Evolutionary conservation across 2,113 vertebrate species (phyloP).

Genomic region (Shinisaurus crocodilurus): DNA sequence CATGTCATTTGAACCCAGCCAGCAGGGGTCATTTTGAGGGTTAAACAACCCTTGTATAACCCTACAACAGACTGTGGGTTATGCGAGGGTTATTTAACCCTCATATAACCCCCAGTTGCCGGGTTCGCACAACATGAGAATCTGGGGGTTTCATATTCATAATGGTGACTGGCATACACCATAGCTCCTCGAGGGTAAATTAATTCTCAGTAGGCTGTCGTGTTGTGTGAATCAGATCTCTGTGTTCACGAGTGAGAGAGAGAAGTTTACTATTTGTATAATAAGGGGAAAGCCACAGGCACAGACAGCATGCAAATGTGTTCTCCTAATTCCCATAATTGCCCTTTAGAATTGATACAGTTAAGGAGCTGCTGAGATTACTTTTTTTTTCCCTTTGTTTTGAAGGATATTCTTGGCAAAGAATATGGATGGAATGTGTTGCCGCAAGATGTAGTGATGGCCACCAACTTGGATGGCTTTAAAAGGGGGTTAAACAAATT

Average conservation of each 20-base stretch:
- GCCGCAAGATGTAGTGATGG: not conserved
- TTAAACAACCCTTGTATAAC: too few species aligned
- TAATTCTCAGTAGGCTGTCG: too few species aligned
- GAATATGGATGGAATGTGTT: not conserved
- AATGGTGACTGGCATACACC: too few species aligned
- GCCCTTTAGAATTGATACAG: not conserved
- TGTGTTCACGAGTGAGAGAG: not conserved
- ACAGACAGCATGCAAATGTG: not conserved
- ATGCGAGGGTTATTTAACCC: too few species aligned
- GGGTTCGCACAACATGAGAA: too few species aligned
- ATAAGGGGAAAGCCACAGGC: not conserved
- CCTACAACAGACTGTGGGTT: too few species aligned
- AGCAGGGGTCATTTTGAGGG: too few species aligned
- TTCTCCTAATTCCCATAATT: not conserved
- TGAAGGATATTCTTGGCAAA: not conserved
- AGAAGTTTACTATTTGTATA: not conserved
- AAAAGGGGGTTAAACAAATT: not conserved
- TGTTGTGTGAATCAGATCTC: not conserved
- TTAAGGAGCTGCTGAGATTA: not conserved
- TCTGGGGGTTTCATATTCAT: too few species aligned
- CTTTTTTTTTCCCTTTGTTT: not conserved
- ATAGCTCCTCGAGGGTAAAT: too few species aligned
- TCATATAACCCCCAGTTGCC: too few species aligned
- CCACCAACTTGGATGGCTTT: not conserved
- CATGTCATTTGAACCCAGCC: too few species aligned